These are phyloP conservation scores for Mustela erminea DNA, from an alignment of 2,797 vertebrate genomes.

Conservation along the genomic window DNA sequence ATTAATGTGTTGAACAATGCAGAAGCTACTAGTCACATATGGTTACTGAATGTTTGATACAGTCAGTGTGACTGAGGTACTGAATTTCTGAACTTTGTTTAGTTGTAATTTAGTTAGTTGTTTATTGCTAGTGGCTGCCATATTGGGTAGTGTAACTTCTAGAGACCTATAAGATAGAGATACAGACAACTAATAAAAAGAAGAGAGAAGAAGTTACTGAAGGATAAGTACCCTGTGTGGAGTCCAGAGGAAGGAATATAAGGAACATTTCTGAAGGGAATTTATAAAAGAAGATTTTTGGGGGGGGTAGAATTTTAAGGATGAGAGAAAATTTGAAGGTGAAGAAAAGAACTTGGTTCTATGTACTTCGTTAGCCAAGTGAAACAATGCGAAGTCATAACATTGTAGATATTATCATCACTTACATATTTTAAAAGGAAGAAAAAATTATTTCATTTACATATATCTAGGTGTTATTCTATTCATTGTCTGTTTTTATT, in stretches of 20 bases:
- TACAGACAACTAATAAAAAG: not conserved
- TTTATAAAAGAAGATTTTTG: not conserved
- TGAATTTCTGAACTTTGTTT: conserved; percentile 8
- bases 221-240: not conserved
- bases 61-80: not conserved
- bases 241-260: not conserved
- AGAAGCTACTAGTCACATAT: not conserved
- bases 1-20: not conserved
- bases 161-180: not conserved
- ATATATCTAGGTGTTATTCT: not conserved
- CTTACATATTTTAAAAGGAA: not conserved
- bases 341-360: not conserved
- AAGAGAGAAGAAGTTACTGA: not conserved
- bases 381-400: not conserved
- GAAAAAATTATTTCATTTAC: not conserved
- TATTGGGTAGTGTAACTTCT: not conserved
- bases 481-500: not conserved
- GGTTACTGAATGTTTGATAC: not conserved
- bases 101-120: not conserved
- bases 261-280: not conserved
- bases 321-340: conserved; percentile 17
- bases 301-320: not conserved
- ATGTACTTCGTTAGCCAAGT: not conserved
- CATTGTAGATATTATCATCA: not conserved
- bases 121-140: not conserved